These are phyloP conservation scores for Bombylius discolor DNA, from an alignment of 2,888 invertebrate genomes.

Conservation along the genomic window DNA sequence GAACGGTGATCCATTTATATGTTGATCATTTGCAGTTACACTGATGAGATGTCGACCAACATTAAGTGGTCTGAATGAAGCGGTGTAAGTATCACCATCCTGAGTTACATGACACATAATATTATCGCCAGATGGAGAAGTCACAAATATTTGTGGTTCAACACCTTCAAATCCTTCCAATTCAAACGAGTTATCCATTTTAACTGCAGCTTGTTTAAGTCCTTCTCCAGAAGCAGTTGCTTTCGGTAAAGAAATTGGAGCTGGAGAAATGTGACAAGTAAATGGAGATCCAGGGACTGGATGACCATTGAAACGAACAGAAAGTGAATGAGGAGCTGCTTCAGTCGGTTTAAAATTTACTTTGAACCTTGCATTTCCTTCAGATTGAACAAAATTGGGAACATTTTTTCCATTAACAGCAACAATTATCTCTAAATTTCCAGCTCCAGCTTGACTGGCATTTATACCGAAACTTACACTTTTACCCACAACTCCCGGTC, in stretches of 20 bases:
- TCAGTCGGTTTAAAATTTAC: constrained; percentile 93
- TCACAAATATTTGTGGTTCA: constrained; percentile 59
- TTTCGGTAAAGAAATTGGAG: constrained; percentile 46
- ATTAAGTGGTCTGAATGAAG: constrained; percentile 69
- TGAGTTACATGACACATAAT: constrained; percentile 58
- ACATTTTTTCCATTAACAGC: constrained; percentile 94
- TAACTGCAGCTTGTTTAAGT: constrained; percentile 34
- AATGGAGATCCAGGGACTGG: constrained; percentile 87
- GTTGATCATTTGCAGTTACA: constrained; percentile 68
- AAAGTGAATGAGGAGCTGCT: constrained; percentile 79
- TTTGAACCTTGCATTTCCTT: constrained; percentile 90
- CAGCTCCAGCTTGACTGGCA: constrained; percentile 75
- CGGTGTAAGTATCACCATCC: constrained; percentile 56
- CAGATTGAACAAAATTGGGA: constrained; percentile 94
- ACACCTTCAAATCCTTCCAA: constrained; percentile 43
- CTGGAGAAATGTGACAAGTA: constrained; percentile 61
- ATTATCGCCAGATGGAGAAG: constrained; percentile 72
- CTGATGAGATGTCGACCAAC: constrained; percentile 80
- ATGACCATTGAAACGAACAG: constrained; percentile 69
- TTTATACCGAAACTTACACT: constrained; percentile 90
- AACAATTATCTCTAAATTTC: constrained; percentile 94
- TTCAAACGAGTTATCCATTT: constrained; percentile 43
- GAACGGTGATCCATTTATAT: constrained; percentile 83
- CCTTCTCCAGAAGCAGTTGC: constrained; percentile 36
- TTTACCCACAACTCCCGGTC: constrained; percentile 79